A percentile compares a stretch with the other conserved stretches of the same genome.
phyloP scores from a whole-genome alignment of 2,888 invertebrate species.

The Limenitis camilla region DNA sequence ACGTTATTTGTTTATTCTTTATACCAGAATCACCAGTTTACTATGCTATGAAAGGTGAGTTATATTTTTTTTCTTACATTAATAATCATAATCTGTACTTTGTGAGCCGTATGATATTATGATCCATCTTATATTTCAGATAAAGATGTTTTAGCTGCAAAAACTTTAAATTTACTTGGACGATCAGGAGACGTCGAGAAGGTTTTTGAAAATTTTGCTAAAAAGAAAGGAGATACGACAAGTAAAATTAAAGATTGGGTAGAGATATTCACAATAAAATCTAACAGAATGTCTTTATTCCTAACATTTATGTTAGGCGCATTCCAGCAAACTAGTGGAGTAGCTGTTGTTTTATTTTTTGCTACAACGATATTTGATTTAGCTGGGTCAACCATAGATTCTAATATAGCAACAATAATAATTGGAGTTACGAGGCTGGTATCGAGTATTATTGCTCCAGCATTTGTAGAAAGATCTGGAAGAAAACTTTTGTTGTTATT shows the following conservation, averaged over 20 bases:
- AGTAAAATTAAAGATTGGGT: constrained; percentile 28
- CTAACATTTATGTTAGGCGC: constrained; percentile 34
- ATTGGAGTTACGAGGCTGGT: constrained; percentile 34
- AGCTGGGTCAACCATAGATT: constrained; percentile 35
- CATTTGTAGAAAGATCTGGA: constrained; percentile 38
- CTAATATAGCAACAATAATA: constrained; percentile 39
- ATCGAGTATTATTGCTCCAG: constrained; percentile 33
- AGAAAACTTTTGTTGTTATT: constrained; percentile 35
- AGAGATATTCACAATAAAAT: constrained; percentile 33
- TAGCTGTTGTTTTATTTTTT: constrained; percentile 35
- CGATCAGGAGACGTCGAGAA: constrained; percentile 31
- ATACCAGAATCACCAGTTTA: constrained; percentile 43
- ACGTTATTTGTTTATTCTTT: constrained; percentile 30
- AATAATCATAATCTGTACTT: too few relatives aligned
- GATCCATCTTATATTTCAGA: too few relatives aligned
- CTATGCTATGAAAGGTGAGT: constrained; percentile 37
- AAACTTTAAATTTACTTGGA: constrained; percentile 34
- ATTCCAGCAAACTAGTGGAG: constrained; percentile 38
- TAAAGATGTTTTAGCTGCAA: constrained; percentile 32
- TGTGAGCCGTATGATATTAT: too few relatives aligned
- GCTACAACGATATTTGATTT: constrained; percentile 38
- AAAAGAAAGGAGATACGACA: constrained; percentile 18
- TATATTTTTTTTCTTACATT: background rate
- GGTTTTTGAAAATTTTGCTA: constrained; percentile 28
- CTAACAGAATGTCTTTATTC: constrained; percentile 35